Base-by-base conservation (phyloP, 2,797 vertebrate species). In the Halcyon smyrnensis region DNA sequence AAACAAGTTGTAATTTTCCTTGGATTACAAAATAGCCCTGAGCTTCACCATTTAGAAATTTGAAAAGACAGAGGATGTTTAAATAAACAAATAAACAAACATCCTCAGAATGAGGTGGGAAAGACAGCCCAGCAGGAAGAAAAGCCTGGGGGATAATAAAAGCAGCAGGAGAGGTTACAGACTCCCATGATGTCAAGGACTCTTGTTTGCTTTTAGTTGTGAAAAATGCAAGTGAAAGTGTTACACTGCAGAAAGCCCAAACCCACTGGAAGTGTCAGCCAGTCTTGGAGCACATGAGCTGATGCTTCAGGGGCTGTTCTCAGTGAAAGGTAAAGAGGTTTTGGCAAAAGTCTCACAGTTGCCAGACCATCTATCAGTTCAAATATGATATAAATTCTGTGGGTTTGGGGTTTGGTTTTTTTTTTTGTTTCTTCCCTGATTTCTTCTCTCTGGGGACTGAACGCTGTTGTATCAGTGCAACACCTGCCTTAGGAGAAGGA, bases 341-440 rank as follows among this genome's bases (percentile, higher is more conserved):
- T 77, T 70, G 89, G 48, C 7, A 5, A 85, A 69, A 79, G 70
- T 77, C 89, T 92, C 50, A 18, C 17, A 17, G n/a, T 91, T 91
- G 87, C 90, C 43, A 87, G 57, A 67, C 73, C 68, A 92, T 79
- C 91, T 88, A 68, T 91, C 74, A 82, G 37, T 25, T 85, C 82
- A 89, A 56, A 82, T 92, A 64, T 62, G 41, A 71, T 15, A 41
- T 34, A 56, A 51, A 74, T 67, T 71, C 20, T 89, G 20, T 50
- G 43, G 17, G 43, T 43, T 43, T 43, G 43, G 41, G 43, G 43
- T 43, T 43, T 43, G 16, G 16, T 37, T 37, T 37, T 39, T 39
- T 39, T 39, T 11, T 39, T 43, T 43, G 57, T 39, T 16, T 41
- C 32, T 46, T 27, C 10, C 1, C 21, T 18, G 4, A 48, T 92